Percentiles rank a stretch among this genome's conserved stretches.
Conservation (phyloP, 2,113 vertebrate genomes). For the Myxocyprinus asiaticus region DNA sequence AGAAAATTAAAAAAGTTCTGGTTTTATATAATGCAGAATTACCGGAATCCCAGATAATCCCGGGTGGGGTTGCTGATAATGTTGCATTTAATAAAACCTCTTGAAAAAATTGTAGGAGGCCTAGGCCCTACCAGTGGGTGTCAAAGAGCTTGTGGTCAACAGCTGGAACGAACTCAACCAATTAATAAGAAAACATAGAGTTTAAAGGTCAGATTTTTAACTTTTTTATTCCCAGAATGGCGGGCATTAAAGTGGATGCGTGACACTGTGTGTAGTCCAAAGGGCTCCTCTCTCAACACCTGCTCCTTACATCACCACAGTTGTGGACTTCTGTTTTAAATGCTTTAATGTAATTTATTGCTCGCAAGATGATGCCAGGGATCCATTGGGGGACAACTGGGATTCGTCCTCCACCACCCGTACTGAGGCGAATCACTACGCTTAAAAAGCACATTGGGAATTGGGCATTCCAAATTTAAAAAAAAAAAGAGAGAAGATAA, state of each 20-base stretch:
- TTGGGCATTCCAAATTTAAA: too few relatives aligned
- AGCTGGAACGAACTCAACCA: neutral
- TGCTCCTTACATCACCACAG: neutral
- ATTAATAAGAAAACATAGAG: constrained; percentile 21
- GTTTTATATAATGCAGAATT: too few relatives aligned
- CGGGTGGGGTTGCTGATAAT: too few relatives aligned
- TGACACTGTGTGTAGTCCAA: neutral
- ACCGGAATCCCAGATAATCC: too few relatives aligned
- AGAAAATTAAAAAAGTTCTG: too few relatives aligned
- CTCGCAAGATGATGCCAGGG: neutral
- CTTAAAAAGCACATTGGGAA: too few relatives aligned
- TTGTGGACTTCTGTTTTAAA: neutral
- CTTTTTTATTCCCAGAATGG: constrained; percentile 13
- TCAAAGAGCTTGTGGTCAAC: neutral
- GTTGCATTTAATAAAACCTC: too few relatives aligned
- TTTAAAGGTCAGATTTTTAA: constrained; percentile 13
- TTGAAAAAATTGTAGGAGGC: neutral
- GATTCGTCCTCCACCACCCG: too few relatives aligned
- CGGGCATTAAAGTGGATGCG: constrained; percentile 4
- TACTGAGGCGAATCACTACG: too few relatives aligned
- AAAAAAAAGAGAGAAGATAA: too few relatives aligned
- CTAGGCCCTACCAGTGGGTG: neutral
- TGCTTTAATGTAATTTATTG: neutral
- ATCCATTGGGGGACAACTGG: too few relatives aligned
- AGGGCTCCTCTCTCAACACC: neutral